These are phyloP conservation scores for Ligdia adustata DNA, from an alignment of 2,888 invertebrate genomes.

Conservation along the genomic window DNA sequence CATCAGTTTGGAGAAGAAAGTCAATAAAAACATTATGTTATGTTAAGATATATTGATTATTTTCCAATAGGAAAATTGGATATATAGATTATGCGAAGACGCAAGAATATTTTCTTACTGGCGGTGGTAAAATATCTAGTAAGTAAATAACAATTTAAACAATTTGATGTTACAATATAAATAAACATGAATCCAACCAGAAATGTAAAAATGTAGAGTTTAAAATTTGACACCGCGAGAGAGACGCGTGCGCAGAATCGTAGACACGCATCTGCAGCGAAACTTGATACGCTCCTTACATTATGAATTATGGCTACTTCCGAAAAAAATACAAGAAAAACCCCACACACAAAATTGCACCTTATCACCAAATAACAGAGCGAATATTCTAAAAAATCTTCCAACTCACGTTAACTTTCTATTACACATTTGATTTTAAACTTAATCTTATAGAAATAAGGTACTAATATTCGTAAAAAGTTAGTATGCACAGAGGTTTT, in stretches of 20 bases:
- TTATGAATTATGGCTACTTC: constrained; percentile 75
- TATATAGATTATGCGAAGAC: too few relatives aligned
- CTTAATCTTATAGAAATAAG: constrained; percentile 27
- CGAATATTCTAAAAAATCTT: constrained; percentile 19
- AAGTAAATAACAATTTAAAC: too few relatives aligned
- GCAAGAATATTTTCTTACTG: too few relatives aligned
- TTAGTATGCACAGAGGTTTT: constrained; percentile 36
- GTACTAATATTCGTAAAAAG: neutral
- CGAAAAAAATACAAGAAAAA: constrained; percentile 59
- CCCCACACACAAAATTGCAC: constrained; percentile 38
- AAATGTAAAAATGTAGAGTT: constrained; percentile 16
- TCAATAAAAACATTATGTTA: too few relatives aligned
- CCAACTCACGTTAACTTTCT: neutral
- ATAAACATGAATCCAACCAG: too few relatives aligned
- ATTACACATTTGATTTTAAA: constrained; percentile 5
- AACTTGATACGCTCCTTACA: constrained; percentile 78
- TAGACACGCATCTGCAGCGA: constrained; percentile 70
- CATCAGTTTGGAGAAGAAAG: too few relatives aligned
- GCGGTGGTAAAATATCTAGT: too few relatives aligned
- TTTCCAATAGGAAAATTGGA: too few relatives aligned
- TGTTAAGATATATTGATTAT: too few relatives aligned
- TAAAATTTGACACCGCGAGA: constrained; percentile 37
- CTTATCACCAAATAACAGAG: constrained; percentile 32
- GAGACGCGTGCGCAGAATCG: constrained; percentile 68
- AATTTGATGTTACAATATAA: too few relatives aligned